Conservation (phyloP, 64 coral and sea anemone genomes). For the Actinia equina region DNA sequence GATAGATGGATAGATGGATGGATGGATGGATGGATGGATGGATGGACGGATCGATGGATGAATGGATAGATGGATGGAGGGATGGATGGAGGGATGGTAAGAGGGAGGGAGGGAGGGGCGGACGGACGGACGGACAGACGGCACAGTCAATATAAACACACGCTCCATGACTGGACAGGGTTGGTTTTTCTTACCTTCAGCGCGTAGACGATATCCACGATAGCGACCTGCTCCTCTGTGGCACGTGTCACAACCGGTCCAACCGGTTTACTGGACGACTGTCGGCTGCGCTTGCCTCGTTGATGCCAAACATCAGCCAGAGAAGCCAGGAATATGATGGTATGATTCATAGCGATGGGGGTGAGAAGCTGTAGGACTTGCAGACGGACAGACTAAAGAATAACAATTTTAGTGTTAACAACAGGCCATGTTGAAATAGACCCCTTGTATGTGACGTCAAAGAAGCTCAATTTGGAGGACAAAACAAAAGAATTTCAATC, state of each 20-base stretch:
- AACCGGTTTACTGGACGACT: slow-evolving; percentile 29
- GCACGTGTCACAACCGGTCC: slow-evolving; percentile 38
- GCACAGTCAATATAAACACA: neutral
- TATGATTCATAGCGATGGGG: slow-evolving; percentile 89
- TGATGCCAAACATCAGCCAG: slow-evolving; percentile 96
- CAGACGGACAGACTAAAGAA: slow-evolving; percentile 69
- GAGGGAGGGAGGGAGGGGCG: too few species aligned
- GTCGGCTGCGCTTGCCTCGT: slow-evolving; percentile 47
- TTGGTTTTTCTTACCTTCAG: slow-evolving; percentile 50
- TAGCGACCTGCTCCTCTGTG: slow-evolving; percentile 76
- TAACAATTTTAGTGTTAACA: neutral
- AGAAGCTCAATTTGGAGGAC: too few species aligned
- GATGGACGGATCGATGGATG: too few species aligned
- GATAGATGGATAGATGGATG: too few species aligned
- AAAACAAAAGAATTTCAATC: too few species aligned
- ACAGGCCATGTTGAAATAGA: neutral
- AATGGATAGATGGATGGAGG: too few species aligned
- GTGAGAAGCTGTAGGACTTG: slow-evolving; percentile 88
- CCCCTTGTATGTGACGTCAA: too few species aligned
- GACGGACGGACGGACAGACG: too few species aligned
- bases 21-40: too few species aligned
- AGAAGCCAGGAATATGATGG: slow-evolving; percentile 89
- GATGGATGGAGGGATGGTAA: too few species aligned
- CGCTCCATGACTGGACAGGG: too few species aligned
- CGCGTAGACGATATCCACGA: slow-evolving; percentile 83